A percentile compares a stretch with the other conserved stretches of the same genome.
Conservation (phyloP, 2,888 invertebrate genomes). For the Leptopterna dolabrata region DNA sequence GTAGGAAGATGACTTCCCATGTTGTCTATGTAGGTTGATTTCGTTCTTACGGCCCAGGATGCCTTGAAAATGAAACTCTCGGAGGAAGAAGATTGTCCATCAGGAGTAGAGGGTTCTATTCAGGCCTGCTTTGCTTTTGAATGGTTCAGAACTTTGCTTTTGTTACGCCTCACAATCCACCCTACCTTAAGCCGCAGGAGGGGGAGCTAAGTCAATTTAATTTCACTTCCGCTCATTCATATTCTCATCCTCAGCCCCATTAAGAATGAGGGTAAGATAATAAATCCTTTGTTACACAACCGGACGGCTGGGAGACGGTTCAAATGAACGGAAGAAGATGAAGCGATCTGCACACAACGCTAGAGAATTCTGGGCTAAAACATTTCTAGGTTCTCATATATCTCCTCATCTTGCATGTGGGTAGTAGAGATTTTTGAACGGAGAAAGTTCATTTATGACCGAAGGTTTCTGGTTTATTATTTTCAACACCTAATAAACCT, state of each 20-base stretch:
- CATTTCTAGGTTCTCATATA: too few relatives aligned
- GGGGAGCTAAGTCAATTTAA: not conserved
- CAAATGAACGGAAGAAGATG: not conserved
- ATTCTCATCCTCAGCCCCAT: not conserved
- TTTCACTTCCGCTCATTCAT: conserved; percentile 10
- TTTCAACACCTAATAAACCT: too few relatives aligned
- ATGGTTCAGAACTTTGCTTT: conserved; percentile 8
- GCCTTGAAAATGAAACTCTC: not conserved
- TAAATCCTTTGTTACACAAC: not conserved
- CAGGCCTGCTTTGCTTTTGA: not conserved
- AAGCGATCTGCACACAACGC: too few relatives aligned
- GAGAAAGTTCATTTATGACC: too few relatives aligned
- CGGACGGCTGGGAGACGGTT: not conserved
- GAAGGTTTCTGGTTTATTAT: too few relatives aligned
- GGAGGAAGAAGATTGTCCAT: not conserved
- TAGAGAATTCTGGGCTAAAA: too few relatives aligned
- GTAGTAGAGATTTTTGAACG: too few relatives aligned
- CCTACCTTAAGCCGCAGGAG: not conserved
- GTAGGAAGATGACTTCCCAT: not conserved
- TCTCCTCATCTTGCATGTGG: too few relatives aligned
- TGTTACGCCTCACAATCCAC: not conserved
- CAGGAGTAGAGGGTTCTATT: not conserved
- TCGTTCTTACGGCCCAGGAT: not conserved
- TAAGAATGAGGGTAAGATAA: not conserved
- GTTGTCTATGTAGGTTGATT: not conserved